Evolutionary conservation across 2,888 invertebrate species (phyloP), one percentile per base, ranked within the genome.

Genomic region (Pterostichus niger): DNA sequence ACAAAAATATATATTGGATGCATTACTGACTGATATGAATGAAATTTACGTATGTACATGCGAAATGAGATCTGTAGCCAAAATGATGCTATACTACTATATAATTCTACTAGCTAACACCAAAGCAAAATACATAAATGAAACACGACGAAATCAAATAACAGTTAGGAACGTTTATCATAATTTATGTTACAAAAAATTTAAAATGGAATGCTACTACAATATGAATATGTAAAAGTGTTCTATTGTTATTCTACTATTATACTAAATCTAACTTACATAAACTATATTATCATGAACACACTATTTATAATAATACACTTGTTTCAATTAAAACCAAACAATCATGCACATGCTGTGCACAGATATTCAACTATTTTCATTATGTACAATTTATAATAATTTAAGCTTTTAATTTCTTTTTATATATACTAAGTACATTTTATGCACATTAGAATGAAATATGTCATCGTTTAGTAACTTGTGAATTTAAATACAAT

Each of bases 211-310:
- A 64, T 40, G 68, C 68, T 68, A 68, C 40, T 61, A 61, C 61
- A 9, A n/a, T 17, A 24, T 61, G 31, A 0, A 61, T 33, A 31
- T 54, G 54, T 54, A 15, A n/a, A 54, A 54, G 54, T 54, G 54
- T 54, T 6, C 54, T 61, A 13, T 11, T 40, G 68, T 68, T 68
- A 68, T 68, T 40, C 68, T 68, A 68, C 68, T 68, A 10, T 13
- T 35, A 24, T 24, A 44, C 40, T 59, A 59, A 6, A 15, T 10
- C 11, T 59, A 59, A 15, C 24, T 24, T 52, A 52, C 17, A 15
- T 13, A 1, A 35, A 64, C 64, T 35, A 35, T 35, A 35, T 33
- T 64, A 35, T 15, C 1, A 52, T 10, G 11, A 61, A 61, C 33
- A 17, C n/a, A 61, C 13, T 15, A 15, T 17, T 54, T 17, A 1